Base-by-base conservation (phyloP, 2,113 vertebrate genomes). In the Pangasianodon gigas region DNA sequence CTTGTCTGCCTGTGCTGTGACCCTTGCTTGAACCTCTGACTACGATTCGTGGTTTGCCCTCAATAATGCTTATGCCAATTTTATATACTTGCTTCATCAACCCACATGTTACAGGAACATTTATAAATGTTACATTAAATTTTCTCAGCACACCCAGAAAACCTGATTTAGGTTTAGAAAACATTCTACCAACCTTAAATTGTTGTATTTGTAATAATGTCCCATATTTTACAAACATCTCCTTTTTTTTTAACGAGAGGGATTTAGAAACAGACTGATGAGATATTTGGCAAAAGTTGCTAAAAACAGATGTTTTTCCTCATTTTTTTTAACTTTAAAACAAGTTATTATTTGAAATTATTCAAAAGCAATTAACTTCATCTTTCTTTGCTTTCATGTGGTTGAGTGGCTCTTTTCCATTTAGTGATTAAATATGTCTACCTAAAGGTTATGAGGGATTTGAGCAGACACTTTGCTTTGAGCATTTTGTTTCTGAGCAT, bases 371-470 rank as follows among this genome's bases (percentile, higher is more conserved):
- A 69, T 75, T 75, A 75, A 44, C 88, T 89, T 92, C 79, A 67
- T 89, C 87, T 93, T 87, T 90, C 86, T 88, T 90, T 81, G 91
- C 93, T 92, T 91, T 93, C 82, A 5, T 90, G 86, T 87, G 84
- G 91, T 89, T 85, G 90, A 91, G 89, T 54, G 10, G 0, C 60
- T 82, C 29, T 89, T 91, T 92, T 37, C 86, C 90, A 92, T 93
- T 88, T 92, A 88, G 62, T 89, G 93, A 92, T 92, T 93, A 90
- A 93, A 93, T 93, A 90, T 92, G 92, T 92, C 91, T 65, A 92
- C 88, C 90, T 92, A 83, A 93, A 92, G 88, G 29, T 69, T 24
- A 62, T 26, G 21, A 24, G 58, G 19, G 58, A 62, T 62, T 67
- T 67, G 29, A 67, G 65, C 9, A 67, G 10, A 67, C 11, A 89